phyloP scores from a whole-genome alignment of 1,140 invertebrate species.

The Papilio machaon region DNA sequence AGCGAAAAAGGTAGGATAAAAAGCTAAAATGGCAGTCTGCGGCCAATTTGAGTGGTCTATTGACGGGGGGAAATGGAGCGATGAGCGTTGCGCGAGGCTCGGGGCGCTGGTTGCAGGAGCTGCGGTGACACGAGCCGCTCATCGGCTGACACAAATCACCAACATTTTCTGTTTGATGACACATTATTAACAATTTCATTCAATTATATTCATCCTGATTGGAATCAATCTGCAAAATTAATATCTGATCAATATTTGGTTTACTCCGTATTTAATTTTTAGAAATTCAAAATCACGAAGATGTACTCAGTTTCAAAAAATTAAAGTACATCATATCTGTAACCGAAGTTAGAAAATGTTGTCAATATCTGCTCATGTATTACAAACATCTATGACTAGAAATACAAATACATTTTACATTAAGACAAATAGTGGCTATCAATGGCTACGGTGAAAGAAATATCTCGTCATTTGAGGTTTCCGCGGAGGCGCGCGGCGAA shows the following conservation, averaged over 20 bases:
- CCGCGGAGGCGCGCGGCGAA: slow-evolving; percentile 50
- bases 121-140: slow-evolving; percentile 69
- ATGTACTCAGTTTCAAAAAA: neutral
- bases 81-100: slow-evolving; percentile 46
- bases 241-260: too few relatives aligned
- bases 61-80: slow-evolving; percentile 70
- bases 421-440: slow-evolving; percentile 58
- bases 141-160: slow-evolving; percentile 48
- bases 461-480: slow-evolving; percentile 70
- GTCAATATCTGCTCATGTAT: slow-evolving; percentile 43
- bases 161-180: slow-evolving; percentile 54
- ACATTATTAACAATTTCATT: neutral
- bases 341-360: slow-evolving; percentile 50
- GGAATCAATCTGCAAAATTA: neutral
- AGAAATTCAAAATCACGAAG: neutral
- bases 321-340: neutral
- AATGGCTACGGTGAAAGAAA: slow-evolving; percentile 59
- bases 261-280: neutral
- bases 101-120: slow-evolving; percentile 42
- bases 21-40: slow-evolving; percentile 65
- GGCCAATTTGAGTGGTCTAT: slow-evolving; percentile 72
- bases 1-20: slow-evolving; percentile 61
- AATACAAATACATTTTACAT: slow-evolving; percentile 65
- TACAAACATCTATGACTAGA: slow-evolving; percentile 47
- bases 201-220: neutral